Percentiles rank a stretch among this genome's conserved stretches.
phyloP scores from a whole-genome alignment of 2,113 vertebrate species.

The Lampris incognitus region DNA sequence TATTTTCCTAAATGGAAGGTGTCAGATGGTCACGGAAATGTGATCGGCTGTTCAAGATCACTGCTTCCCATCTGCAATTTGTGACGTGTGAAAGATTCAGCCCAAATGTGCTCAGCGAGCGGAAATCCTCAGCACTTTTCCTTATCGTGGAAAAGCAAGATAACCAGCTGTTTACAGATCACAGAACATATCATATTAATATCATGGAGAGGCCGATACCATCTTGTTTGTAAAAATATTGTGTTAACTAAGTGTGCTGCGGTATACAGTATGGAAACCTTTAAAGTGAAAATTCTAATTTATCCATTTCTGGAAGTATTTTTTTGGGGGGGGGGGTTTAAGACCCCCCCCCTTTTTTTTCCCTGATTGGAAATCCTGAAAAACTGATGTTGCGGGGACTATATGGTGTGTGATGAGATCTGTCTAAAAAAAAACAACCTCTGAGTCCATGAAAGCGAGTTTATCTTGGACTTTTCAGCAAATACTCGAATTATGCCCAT shows the following conservation, averaged over 20 bases:
- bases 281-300: conserved; percentile 77
- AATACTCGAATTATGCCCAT: conserved; percentile 1
- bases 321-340: conserved; percentile 32
- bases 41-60: conserved; percentile 99
- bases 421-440: too few species aligned
- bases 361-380: conserved; percentile 20
- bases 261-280: conserved; percentile 79
- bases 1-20: conserved; percentile 99
- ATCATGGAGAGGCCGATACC: conserved; percentile 91
- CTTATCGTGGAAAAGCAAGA: conserved; percentile 99
- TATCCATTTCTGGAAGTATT: conserved; percentile 59
- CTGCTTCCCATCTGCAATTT: conserved; percentile 99
- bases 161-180: conserved; percentile 99
- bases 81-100: conserved; percentile 99
- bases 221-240: conserved; percentile 88
- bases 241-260: conserved; percentile 85
- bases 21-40: conserved; percentile 99
- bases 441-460: too few species aligned
- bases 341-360: neutral
- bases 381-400: neutral
- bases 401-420: too few species aligned
- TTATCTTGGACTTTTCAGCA: conserved; percentile 18
- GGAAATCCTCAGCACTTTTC: conserved; percentile 99
- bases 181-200: conserved; percentile 99
- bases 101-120: conserved; percentile 99